Evolutionary conservation across 2,888 invertebrate species (phyloP), one percentile per base, ranked within the genome.

Genomic region (Actias luna): DNA sequence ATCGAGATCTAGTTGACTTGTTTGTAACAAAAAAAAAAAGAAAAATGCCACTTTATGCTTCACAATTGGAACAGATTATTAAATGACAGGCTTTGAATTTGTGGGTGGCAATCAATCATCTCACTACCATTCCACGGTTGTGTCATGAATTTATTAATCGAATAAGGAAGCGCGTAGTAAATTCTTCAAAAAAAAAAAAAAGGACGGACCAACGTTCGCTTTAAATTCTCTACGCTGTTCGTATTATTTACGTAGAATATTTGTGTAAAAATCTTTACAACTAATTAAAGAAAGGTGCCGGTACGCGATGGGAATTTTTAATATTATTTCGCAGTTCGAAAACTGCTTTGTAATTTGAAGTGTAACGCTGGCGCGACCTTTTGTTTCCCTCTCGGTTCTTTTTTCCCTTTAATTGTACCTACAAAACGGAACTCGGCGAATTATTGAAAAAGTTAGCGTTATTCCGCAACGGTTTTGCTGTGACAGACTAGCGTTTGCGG

Each of bases 401-500:
- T 73, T 67, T 72, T 78, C 75, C 73, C 73, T 82, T 79, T 84
- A 84, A 87, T 83, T 83, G 82, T 70, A 80, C 79, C 79, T 79
- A 77, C 82, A 69, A 74, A 79, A 77, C 80, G 81, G 80, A 78
- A 76, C 76, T 72, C 68, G 70, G 76, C 79, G 78, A 83, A 84
- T 85, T 85, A 87, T 87, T 86, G 87, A 86, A 86, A 87, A 85
- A 85, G 82, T 85, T 84, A 63, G 74, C 74, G 72, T 80, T 78
- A 77, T 76, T 76, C 72, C 74, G 63, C 65, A 69, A 65, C 63
- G 66, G 60, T 71, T 64, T 67, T n/a, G 64, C 55, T 39, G 46
- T 22, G 50, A 58, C 69, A 81, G 64, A 79, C 83, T 69, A 46
- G 77, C 76, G 73, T 67, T 50, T 50, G 25, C 7, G 25, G 12